Evolutionary conservation across 2,113 vertebrate species (phyloP), one percentile per base, ranked within the genome.

Genomic region (Rhabdomys dilectus): DNA sequence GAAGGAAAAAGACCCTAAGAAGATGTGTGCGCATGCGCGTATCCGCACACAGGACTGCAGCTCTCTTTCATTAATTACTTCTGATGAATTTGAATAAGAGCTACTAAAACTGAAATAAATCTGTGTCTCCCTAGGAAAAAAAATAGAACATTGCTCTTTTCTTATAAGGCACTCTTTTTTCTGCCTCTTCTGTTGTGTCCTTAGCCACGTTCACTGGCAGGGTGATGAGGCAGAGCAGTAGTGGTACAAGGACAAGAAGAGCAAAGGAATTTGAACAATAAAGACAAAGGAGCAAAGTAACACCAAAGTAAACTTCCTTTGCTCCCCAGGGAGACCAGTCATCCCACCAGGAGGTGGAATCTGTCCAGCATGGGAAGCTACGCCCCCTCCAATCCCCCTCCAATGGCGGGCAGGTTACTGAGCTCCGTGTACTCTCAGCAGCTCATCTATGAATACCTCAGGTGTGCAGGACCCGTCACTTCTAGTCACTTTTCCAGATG

Each of bases 91-190:
- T 98, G 97, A 98, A 97, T 97, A 98, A 98, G 94, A 98, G 97
- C 97, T 96, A 98, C 97, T 98, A 98, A 98, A 98, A 96, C 81
- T 0, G 62, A 98, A 98, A 98, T 98, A 98, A 98, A 98, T 98
- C 95, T 90, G 60, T 19, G 7, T 92, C 96, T 96, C 84, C 76
- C 81, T 96, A 93, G 98, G 97, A 39, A 98, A 80, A 80, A 94
- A 98, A 97, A 96, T 77, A 97, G 66, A 97, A 88, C 95, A 75
- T 89, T 97, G 94, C 95, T 98, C 97, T 96, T 93, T 98, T 95
- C 94, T 98, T 97, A 97, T 97, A 97, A 85, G 62, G 91, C 22
- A 64, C 60, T 97, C 11, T 48, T 97, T 62, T 93, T 97, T 92
- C 78, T 93, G 91, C 85, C 39, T 94, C 87, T 24, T 93, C 72